Evolutionary conservation across 1,140 invertebrate genomes (phyloP).

Genomic region (Rhagoletis pomonella): DNA sequence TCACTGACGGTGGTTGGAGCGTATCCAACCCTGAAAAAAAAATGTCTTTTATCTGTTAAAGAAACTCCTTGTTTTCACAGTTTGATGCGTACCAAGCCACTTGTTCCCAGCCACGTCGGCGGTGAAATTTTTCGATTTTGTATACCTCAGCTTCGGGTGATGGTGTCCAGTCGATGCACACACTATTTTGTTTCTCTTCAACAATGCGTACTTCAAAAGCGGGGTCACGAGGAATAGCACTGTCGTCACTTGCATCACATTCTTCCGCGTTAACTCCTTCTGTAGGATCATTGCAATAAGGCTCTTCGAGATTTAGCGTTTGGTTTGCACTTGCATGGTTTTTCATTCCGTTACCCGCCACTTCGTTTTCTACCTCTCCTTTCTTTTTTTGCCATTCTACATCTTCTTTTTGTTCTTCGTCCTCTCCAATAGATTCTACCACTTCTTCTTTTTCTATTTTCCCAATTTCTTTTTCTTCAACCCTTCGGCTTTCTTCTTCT

Average conservation of each 20-base stretch:
- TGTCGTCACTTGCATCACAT: neutral
- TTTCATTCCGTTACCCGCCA: neutral
- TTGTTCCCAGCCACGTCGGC: constrained; percentile 63
- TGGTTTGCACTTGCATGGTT: neutral
- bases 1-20: constrained; percentile 59
- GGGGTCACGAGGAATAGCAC: neutral
- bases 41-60: neutral
- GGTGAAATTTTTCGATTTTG: constrained; percentile 65
- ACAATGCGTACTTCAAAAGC: constrained; percentile 60
- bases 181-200: constrained; percentile 62
- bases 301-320: neutral
- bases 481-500: no score
- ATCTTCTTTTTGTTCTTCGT: neutral
- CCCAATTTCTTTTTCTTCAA: neutral
- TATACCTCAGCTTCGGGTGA: constrained; percentile 61
- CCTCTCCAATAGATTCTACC: neutral
- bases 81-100: constrained; percentile 60
- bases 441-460: neutral
- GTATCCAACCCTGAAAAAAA: constrained; percentile 52
- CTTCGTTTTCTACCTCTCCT: no score
- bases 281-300: neutral
- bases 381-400: neutral
- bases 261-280: neutral
- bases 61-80: neutral
- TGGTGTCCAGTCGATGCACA: constrained; percentile 63